These are phyloP conservation scores for Gallinago stenura DNA, from an alignment of 2,797 vertebrate species.

Conservation along the genomic window DNA sequence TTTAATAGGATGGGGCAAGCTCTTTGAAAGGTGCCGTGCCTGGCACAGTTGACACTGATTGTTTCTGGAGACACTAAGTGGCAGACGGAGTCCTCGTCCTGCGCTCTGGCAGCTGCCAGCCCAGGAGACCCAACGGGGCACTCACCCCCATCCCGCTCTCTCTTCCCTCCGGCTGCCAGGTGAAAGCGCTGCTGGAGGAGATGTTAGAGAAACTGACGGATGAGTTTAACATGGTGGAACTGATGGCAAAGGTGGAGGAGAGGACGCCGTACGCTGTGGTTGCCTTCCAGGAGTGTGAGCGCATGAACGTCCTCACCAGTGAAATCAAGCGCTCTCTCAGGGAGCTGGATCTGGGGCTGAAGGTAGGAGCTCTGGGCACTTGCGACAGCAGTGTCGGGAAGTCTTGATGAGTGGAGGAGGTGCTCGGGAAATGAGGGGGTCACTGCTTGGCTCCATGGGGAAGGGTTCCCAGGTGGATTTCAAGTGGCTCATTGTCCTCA, in stretches of 20 bases:
- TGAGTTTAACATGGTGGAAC: constrained; percentile 89
- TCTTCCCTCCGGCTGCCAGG: constrained; percentile 77
- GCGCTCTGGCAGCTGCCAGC: background rate
- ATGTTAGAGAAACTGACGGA: constrained; percentile 89
- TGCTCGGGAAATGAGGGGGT: background rate
- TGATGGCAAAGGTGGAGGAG: constrained; percentile 88
- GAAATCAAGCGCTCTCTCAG: constrained; percentile 86
- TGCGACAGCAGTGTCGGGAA: fast-evolving
- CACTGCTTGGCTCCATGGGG: background rate
- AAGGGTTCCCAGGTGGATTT: background rate
- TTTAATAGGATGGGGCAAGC: background rate
- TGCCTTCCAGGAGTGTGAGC: constrained; percentile 93
- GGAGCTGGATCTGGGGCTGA: constrained; percentile 89
- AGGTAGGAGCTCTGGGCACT: constrained; percentile 78
- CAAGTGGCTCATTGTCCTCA: fast-evolving
- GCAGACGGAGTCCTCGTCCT: background rate
- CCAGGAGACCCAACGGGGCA: background rate
- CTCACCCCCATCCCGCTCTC: background rate
- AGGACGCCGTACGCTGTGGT: constrained; percentile 91
- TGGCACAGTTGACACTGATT: background rate
- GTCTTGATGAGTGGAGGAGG: background rate
- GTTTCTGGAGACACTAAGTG: background rate
- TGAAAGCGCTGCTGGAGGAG: constrained; percentile 88
- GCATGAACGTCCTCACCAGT: constrained; percentile 89
- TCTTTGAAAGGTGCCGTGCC: background rate